Evolutionary conservation across 2,113 vertebrate genomes (phyloP), one percentile per base, ranked within the genome.

Genomic region (Leptocoma aspasia): DNA sequence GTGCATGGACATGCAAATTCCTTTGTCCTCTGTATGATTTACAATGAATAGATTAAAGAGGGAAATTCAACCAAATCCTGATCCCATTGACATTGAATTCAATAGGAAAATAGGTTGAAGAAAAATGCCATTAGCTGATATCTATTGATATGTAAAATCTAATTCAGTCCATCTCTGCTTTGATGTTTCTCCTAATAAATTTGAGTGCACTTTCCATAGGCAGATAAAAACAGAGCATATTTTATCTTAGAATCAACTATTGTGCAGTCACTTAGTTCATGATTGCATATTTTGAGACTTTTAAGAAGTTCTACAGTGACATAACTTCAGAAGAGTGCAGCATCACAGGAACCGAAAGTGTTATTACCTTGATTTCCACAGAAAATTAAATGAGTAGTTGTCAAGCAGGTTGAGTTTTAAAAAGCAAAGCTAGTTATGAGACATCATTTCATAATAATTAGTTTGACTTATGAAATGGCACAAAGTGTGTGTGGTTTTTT

Each of bases 141-240:
- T 80, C 78, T 90, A 91, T 91, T 95, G 81, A 94, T 93, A 95
- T 91, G 68, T 86, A 97, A 97, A 96, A 95, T 93, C 78, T 96
- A 96, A 96, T 93, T 97, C 95, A 96, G 76, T 73, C 66, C 88
- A 93, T 79, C 90, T 93, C 90, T 94, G n/a, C 89, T 94, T 97
- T 96, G 72, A 64, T 92, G 81, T 96, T 95, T 95, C 79, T 90
- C 57, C 78, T 90, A 95, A 96, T 80, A 91, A 90, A 96, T 93
- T 94, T 94, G 61, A 96, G 83, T 66, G 41, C 65, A 75, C 68
- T 84, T 95, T 94, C 75, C 33, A n/a, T 13, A 26, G 68, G 76
- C 56, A 93, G 95, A 95, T 94, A 97, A 96, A 96, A 95, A 85
- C 93, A 94, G 95, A 85, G n/a, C 60, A 59, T 56, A 86, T 47